phyloP scores from a whole-genome alignment of 2,113 vertebrate species.

The Junco hyemalis region DNA sequence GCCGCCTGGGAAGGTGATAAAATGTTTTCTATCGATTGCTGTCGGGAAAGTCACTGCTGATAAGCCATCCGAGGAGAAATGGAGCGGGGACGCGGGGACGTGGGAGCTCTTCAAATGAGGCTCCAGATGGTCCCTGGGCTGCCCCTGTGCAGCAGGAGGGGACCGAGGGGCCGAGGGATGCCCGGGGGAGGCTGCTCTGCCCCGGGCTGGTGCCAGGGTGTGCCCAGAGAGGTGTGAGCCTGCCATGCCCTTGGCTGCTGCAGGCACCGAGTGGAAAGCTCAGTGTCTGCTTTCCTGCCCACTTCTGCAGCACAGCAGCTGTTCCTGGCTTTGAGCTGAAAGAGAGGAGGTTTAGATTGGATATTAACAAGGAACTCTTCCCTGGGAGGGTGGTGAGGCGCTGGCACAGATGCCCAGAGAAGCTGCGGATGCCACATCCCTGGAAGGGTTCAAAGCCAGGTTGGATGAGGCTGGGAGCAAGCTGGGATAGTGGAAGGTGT shows the following conservation, averaged over 20 bases:
- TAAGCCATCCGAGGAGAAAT: slow-evolving; percentile 63
- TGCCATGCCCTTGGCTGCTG: not conserved
- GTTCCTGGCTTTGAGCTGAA: not conserved
- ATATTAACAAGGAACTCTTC: not conserved
- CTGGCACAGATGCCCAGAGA: not conserved
- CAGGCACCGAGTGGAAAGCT: not conserved
- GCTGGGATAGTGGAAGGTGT: not conserved
- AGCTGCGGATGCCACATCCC: not conserved
- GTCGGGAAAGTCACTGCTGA: slow-evolving; percentile 73
- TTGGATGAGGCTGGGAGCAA: not conserved
- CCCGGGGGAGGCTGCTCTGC: not conserved
- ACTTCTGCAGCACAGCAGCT: not conserved
- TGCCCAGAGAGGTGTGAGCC: not conserved
- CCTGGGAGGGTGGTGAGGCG: not conserved
- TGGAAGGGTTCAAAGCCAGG: not conserved
- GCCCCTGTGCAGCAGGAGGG: not conserved
- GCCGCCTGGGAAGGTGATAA: slow-evolving; percentile 78
- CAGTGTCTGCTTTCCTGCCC: not conserved
- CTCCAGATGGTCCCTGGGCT: not conserved
- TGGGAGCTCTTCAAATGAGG: slow-evolving; percentile 11
- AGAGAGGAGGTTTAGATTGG: not conserved
- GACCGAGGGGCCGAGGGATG: not conserved
- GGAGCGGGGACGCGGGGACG: not conserved
- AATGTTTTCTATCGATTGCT: slow-evolving; percentile 80
- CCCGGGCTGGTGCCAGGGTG: not conserved